Percentiles rank a stretch among this genome's conserved stretches.
Evolutionary conservation across 2,113 vertebrate genomes (phyloP).

Genomic region (Semnornis frantzii): DNA sequence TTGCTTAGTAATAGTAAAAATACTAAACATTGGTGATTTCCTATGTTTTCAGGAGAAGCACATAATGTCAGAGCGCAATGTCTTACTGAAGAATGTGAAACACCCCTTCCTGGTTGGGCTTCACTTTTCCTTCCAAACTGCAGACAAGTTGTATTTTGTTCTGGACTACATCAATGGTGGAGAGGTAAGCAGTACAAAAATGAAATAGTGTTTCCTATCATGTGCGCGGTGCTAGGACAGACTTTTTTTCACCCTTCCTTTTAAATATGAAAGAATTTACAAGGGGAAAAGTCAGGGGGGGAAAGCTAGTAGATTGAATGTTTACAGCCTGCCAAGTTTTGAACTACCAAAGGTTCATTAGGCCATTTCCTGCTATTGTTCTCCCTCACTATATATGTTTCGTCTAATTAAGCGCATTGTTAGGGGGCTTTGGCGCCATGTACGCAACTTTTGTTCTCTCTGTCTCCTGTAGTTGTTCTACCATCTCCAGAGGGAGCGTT

Average conservation of each 20-base stretch:
- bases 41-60: conserved; percentile 90
- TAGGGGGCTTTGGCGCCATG: conserved; percentile 25
- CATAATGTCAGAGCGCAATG: conserved; percentile 98
- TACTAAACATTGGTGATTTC: neutral
- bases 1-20: neutral
- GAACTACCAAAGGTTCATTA: conserved; percentile 40
- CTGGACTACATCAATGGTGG: conserved; percentile 98
- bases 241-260: conserved; percentile 53
- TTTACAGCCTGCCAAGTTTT: conserved; percentile 50
- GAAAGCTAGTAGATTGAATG: conserved; percentile 74
- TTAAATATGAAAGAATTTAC: conserved; percentile 66
- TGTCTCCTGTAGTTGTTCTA: conserved; percentile 90
- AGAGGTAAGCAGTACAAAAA: conserved; percentile 84
- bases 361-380: conserved; percentile 77
- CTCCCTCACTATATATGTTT: conserved; percentile 43
- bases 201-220: conserved; percentile 66
- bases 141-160: conserved; percentile 95
- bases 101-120: conserved; percentile 97
- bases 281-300: conserved; percentile 66
- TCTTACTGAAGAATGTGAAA: conserved; percentile 96
- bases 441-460: conserved; percentile 49
- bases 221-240: conserved; percentile 15
- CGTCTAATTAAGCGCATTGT: conserved; percentile 69
- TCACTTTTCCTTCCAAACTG: conserved; percentile 97
- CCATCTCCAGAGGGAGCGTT: conserved; percentile 96